A percentile compares a stretch with the other conserved stretches of the same genome.
Conservation (phyloP, 2,113 vertebrate genomes). For the Pollachius pollachius region DNA sequence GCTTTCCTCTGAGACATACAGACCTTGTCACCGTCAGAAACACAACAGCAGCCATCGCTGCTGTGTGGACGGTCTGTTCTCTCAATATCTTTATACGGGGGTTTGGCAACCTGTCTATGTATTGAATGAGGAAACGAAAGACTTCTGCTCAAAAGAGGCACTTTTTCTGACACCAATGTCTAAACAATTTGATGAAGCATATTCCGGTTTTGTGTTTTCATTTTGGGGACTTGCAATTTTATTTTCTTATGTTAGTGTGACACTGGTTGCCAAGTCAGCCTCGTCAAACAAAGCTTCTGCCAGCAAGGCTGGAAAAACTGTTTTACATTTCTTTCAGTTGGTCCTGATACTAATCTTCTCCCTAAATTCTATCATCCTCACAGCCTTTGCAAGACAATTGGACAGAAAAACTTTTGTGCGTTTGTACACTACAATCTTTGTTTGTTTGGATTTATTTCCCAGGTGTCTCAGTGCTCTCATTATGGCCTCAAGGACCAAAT, state of each 20-base stretch:
- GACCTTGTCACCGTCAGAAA: conserved; percentile 39
- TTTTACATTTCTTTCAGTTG: conserved; percentile 54
- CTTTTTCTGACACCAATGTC: neutral
- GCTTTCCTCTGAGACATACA: conserved; percentile 39
- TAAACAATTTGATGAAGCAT: conserved; percentile 11
- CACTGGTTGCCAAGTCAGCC: conserved; percentile 33
- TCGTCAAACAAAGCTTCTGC: conserved; percentile 46
- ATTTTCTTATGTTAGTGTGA: conserved; percentile 46
- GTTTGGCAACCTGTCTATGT: neutral
- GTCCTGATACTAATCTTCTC: conserved; percentile 39
- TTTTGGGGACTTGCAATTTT: conserved; percentile 33
- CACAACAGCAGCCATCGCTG: conserved; percentile 28
- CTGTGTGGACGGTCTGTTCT: conserved; percentile 38
- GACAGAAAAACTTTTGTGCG: neutral
- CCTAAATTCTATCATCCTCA: conserved; percentile 27
- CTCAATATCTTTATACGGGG: conserved; percentile 21
- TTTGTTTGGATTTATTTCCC: conserved; percentile 29
- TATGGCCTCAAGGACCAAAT: conserved; percentile 43
- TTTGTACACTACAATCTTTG: conserved; percentile 19
- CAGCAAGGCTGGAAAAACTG: conserved; percentile 46
- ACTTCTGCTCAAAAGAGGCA: neutral
- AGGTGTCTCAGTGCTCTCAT: conserved; percentile 47
- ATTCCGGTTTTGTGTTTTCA: conserved; percentile 33
- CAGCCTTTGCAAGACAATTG: neutral
- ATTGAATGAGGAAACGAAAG: neutral